Conservation (phyloP, 2,797 vertebrate species). For the Lacerta viridis region DNA sequence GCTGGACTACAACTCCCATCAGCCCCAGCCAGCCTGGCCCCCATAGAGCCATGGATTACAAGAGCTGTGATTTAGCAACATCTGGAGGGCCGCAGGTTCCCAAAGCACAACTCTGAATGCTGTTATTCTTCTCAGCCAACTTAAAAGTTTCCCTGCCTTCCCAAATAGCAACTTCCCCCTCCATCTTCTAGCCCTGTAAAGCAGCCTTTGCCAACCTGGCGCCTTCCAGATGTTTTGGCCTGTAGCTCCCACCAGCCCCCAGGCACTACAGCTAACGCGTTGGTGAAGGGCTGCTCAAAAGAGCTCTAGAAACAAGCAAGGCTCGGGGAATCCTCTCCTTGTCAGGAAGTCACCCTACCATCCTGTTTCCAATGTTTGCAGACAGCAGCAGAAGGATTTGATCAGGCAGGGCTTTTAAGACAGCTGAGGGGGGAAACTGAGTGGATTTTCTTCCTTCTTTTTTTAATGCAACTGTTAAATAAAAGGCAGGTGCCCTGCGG, state of each 20-base stretch:
- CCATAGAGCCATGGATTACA: neutral
- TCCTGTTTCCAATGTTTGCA: neutral
- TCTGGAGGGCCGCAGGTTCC: neutral
- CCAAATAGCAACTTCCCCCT: too few species aligned
- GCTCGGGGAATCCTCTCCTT: neutral
- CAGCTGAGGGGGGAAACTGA: too few species aligned
- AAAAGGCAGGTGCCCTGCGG: neutral
- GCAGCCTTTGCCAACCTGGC: too few species aligned
- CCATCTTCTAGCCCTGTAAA: too few species aligned
- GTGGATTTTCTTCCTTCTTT: too few species aligned
- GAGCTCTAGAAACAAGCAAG: neutral
- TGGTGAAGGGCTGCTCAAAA: neutral
- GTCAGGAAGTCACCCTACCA: neutral
- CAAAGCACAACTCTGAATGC: neutral
- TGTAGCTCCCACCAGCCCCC: too few species aligned
- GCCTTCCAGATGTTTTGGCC: too few species aligned
- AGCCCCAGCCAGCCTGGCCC: neutral
- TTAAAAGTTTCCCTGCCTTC: too few species aligned
- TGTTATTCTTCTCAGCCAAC: too few species aligned
- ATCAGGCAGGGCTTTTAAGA: too few species aligned
- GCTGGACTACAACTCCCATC: neutral
- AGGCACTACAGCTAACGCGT: too few species aligned
- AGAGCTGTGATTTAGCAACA: neutral
- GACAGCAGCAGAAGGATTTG: neutral
- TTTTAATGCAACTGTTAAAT: neutral